Base-by-base conservation (phyloP, 2,797 vertebrate genomes). In the Taeniopygia guttata region DNA sequence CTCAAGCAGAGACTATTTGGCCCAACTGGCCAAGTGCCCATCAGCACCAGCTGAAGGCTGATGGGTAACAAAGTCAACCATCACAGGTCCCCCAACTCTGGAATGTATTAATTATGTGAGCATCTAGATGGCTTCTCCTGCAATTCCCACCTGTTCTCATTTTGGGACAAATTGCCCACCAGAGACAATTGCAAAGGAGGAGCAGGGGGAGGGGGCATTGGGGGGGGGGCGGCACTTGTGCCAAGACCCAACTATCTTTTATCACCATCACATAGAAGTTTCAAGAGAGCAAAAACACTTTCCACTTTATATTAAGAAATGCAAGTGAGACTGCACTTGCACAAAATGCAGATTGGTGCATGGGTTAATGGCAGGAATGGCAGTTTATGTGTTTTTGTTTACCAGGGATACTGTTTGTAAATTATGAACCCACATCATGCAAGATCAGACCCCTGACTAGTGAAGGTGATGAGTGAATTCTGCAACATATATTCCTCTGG, bases 221-320 rank as follows among this genome's bases (percentile, higher is more conserved):
- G 36, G 36, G 16, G 34, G 16, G 16, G 34, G 5, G 58, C 4
- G 1, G 42, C 16, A 49, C 1, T 0, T 19, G 34, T 48, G 23
- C 25, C 32, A 56, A 34, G 32, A 36, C 14, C 36, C 9, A 13
- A 5, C 23, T 26, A 3, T 43, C 17, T 34, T 48, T 43, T 11
- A 16, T 34, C 69, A 30, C 8, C 21, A 26, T 43, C 10, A 51
- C 54, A 58, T 17, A 51, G 62, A 68, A 30, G 13, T 79, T 87
- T 79, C 14, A 52, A 56, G 26, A 64, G 14, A 62, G 26, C 15
- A 90, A 82, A 92, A 91, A 52, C 18, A 45, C 11, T 77, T 90
- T 46, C 21, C 26, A 62, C 8, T 66, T 5, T 38, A 14, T 52
- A 58, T 63, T n/a, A 64, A 86, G 23, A 83, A 85, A 42, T 7